Evolutionary conservation across 2,797 vertebrate genomes (phyloP), one percentile per base, ranked within the genome.

Genomic region (Galaxias olidus): DNA sequence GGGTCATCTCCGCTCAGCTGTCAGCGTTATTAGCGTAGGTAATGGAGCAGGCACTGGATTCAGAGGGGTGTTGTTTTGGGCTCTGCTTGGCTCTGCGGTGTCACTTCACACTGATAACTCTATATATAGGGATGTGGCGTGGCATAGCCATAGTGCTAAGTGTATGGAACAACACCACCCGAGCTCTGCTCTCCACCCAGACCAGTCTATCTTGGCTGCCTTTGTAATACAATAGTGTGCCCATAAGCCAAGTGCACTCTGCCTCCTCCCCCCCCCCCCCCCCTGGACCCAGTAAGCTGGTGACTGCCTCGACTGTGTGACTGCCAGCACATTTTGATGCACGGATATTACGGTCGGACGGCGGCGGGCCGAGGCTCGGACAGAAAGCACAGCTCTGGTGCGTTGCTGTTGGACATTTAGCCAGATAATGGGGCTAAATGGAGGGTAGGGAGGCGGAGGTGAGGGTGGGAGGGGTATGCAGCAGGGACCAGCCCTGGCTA

Each of bases 1-100:
- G 93, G 93, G 96, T 98, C 96, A 97, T 96, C 95, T 95, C 92
- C 92, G 91, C 94, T 98, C 96, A 98, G 96, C 97, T 98, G 96
- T 97, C 96, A 93, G 92, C 87, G 95, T 93, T 96, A 98, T 98
- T 96, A 97, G 93, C 94, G 94, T 97, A 97, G 96, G 95, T 98
- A 98, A 97, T 97, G 95, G 96, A 95, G 96, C 96, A 97, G 95
- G 93, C 93, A 91, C 94, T 88, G 89, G 65, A 79, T 94, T 97
- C 95, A 95, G 94, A 94, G 94, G 96, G 95, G 95, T 96, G 95
- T 90, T 91, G 90, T 92, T 92, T 96, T 96, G 93, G 93, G 93
- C 95, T 92, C 90, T 90, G 93, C 93, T 93, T 94, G 75, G 71
- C 85, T 89, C 87, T 82, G 76, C 79, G 88, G 89, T 93, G 95